These are phyloP conservation scores for Amphiura filiformis DNA, from an alignment of 35 echinoderm and acorn worm genomes.

Conservation along the genomic window DNA sequence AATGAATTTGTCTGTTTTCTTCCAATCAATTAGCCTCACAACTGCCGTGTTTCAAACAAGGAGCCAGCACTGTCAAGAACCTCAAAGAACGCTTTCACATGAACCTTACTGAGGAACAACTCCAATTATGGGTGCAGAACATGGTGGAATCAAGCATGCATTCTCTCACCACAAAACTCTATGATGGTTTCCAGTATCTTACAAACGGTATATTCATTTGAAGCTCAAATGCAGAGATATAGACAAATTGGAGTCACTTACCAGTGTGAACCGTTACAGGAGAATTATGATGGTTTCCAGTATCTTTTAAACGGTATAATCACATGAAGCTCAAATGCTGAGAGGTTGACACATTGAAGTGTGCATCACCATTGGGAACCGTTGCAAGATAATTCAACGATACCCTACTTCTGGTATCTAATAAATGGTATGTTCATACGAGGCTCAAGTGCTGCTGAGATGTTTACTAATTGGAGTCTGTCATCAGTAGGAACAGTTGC, in stretches of 20 bases:
- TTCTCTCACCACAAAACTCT: constrained; percentile 92
- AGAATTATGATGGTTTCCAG: background rate
- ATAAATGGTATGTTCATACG: too few species aligned
- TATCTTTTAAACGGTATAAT: background rate
- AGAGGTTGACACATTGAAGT: background rate
- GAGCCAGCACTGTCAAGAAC: constrained; percentile 85
- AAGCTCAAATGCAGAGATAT: background rate
- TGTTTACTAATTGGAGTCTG: too few species aligned
- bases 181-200: constrained; percentile 99
- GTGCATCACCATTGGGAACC: too few species aligned
- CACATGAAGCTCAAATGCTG: background rate
- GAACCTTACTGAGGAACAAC: constrained; percentile 96
- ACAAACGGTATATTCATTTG: constrained; percentile 98
- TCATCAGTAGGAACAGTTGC: too few species aligned
- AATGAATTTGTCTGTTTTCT: too few species aligned
- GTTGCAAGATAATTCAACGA: too few species aligned
- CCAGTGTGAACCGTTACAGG: background rate
- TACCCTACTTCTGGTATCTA: too few species aligned
- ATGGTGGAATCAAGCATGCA: constrained; percentile 99
- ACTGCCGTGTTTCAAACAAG: constrained; percentile 95
- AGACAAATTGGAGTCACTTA: background rate
- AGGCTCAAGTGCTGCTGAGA: too few species aligned
- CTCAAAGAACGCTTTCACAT: constrained; percentile 93
- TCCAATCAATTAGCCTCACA: too few species aligned
- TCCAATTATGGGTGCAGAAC: constrained; percentile 92